phyloP scores from a whole-genome alignment of 2,113 vertebrate genomes.

The Fulica atra region DNA sequence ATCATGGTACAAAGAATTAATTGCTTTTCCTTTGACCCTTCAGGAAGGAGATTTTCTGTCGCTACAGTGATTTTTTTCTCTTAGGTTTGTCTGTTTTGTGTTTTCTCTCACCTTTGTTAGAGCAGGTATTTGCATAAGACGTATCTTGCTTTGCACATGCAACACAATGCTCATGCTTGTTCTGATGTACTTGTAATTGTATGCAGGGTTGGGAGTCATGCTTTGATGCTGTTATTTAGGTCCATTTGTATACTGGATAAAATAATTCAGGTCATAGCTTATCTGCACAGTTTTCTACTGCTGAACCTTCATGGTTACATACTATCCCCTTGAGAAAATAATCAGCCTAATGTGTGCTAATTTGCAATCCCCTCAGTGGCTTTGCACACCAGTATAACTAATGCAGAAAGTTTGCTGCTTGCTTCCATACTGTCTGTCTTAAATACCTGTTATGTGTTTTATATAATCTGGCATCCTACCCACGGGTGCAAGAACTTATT shows the following conservation, averaged over 20 bases:
- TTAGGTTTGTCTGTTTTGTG: neutral
- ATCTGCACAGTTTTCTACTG: neutral
- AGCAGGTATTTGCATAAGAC: neutral
- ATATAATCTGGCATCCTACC: neutral
- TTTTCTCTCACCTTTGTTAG: neutral
- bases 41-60: neutral
- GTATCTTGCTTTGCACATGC: neutral
- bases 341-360: neutral
- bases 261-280: neutral
- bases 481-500: neutral
- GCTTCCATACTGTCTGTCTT: neutral
- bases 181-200: neutral
- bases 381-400: neutral
- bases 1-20: neutral
- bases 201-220: slow-evolving; percentile 17
- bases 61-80: neutral
- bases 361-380: neutral
- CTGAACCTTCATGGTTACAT: neutral
- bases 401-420: neutral
- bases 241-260: neutral
- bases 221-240: slow-evolving; percentile 27
- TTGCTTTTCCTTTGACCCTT: neutral
- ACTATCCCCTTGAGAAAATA: slow-evolving; percentile 8
- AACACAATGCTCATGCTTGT: neutral
- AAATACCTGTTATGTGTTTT: neutral